Percentiles rank a stretch among this genome's conserved stretches.
These are phyloP conservation scores for Peromyscus leucopus DNA, from an alignment of 2,113 vertebrate genomes.

Conservation along the genomic window DNA sequence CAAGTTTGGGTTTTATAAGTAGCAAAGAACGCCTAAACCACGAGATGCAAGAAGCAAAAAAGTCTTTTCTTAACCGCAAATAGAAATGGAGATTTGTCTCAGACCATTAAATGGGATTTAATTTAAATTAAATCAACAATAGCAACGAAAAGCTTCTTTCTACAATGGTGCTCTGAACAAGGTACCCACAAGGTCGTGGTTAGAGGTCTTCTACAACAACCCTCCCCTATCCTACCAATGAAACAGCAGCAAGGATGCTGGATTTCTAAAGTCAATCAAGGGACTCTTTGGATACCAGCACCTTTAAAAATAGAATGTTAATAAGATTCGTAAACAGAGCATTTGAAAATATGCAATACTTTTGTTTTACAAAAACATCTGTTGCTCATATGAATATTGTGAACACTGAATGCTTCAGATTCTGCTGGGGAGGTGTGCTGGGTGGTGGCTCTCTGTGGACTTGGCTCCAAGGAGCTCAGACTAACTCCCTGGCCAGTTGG, in stretches of 20 bases:
- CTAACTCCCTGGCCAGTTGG: constrained; percentile 90
- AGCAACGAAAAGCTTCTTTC: constrained; percentile 72
- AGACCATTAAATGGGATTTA: constrained; percentile 66
- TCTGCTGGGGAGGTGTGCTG: constrained; percentile 89
- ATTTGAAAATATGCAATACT: constrained; percentile 70
- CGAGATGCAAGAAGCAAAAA: constrained; percentile 47
- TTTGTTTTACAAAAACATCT: constrained; percentile 78
- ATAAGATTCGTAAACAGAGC: constrained; percentile 75
- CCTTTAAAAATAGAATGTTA: constrained; percentile 78
- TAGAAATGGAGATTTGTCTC: constrained; percentile 67
- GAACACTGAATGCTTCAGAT: constrained; percentile 79
- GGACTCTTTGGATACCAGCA: constrained; percentile 42
- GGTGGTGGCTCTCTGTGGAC: constrained; percentile 86
- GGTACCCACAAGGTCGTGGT: constrained; percentile 34
- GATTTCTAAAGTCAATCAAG: constrained; percentile 71
- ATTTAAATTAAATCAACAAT: constrained; percentile 75
- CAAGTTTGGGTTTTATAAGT: constrained; percentile 71
- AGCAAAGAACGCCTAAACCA: constrained; percentile 55
- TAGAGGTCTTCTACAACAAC: neutral
- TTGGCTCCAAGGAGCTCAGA: constrained; percentile 83
- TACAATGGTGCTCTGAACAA: constrained; percentile 71
- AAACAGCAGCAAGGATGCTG: constrained; percentile 7
- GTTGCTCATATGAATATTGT: constrained; percentile 74
- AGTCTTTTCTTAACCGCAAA: constrained; percentile 57
- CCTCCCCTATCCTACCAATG: neutral